A percentile compares a stretch with the other conserved stretches of the same genome.
phyloP scores from a whole-genome alignment of 2,113 vertebrate genomes.

The Ceyx cyanopectus region DNA sequence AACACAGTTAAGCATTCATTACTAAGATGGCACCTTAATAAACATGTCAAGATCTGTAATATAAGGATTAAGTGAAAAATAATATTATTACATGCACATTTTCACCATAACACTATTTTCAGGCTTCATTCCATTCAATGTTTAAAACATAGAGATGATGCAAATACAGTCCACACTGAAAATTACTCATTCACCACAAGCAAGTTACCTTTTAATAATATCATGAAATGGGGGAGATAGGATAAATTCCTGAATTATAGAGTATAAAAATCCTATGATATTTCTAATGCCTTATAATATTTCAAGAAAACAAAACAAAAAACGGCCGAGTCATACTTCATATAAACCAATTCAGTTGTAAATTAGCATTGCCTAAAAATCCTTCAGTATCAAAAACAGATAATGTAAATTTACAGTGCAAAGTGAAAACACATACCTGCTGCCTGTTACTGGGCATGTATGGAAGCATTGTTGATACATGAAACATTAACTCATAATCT shows the following conservation, averaged over 20 bases:
- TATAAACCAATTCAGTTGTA: neutral
- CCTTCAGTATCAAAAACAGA: neutral
- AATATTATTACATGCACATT: neutral
- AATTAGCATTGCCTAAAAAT: neutral
- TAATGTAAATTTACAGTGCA: neutral
- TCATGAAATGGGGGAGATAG: neutral
- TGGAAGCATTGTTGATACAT: constrained; percentile 96
- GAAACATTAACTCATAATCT: constrained; percentile 98
- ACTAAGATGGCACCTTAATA: neutral
- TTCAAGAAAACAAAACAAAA: neutral
- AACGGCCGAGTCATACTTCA: neutral
- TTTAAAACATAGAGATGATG: neutral
- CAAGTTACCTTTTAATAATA: neutral
- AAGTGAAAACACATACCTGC: constrained; percentile 83
- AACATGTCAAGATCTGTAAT: neutral
- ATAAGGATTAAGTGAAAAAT: neutral
- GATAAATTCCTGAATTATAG: neutral
- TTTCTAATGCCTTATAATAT: neutral
- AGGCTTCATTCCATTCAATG: neutral
- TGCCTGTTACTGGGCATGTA: constrained; percentile 96
- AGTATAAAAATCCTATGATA: neutral
- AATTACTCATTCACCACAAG: neutral
- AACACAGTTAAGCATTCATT: neutral
- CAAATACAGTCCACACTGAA: neutral
- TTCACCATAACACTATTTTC: neutral